These are phyloP conservation scores for Eristalis arbustorum DNA, from an alignment of 2,888 invertebrate species.

Conservation along the genomic window DNA sequence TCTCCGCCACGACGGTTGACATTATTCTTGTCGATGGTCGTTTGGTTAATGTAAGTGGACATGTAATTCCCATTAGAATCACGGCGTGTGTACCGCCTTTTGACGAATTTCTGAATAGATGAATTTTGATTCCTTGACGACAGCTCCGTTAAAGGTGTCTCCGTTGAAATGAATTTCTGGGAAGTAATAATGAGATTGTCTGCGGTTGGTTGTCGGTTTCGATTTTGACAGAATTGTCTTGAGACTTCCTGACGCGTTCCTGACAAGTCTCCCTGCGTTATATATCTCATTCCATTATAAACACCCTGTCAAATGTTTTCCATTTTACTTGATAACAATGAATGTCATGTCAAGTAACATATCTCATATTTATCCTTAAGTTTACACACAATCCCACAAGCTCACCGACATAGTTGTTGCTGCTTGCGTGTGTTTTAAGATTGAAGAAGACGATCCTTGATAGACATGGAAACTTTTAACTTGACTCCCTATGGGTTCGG, in stretches of 20 bases:
- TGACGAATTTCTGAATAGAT: conserved; percentile 10
- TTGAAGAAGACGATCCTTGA: neutral
- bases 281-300: conserved; percentile 24
- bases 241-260: conserved; percentile 49
- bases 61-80: conserved; percentile 60
- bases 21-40: neutral
- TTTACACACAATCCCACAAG: neutral
- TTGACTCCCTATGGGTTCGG: conserved; percentile 14
- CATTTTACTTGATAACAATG: conserved; percentile 51
- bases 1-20: neutral
- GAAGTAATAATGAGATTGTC: conserved; percentile 14
- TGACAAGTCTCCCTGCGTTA: conserved; percentile 40
- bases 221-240: conserved; percentile 53
- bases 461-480: conserved; percentile 32
- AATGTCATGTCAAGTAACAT: conserved; percentile 51
- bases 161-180: conserved; percentile 41
- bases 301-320: conserved; percentile 51
- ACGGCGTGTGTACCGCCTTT: conserved; percentile 11
- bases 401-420: neutral
- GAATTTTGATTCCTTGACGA: conserved; percentile 4
- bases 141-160: conserved; percentile 21
- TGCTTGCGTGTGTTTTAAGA: conserved; percentile 8
- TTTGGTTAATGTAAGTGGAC: conserved; percentile 52
- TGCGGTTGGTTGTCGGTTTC: conserved; percentile 9
- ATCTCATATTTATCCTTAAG: conserved; percentile 43